Evolutionary conservation across 2,888 invertebrate species (phyloP).

Genomic region (Limnephilus auricula): DNA sequence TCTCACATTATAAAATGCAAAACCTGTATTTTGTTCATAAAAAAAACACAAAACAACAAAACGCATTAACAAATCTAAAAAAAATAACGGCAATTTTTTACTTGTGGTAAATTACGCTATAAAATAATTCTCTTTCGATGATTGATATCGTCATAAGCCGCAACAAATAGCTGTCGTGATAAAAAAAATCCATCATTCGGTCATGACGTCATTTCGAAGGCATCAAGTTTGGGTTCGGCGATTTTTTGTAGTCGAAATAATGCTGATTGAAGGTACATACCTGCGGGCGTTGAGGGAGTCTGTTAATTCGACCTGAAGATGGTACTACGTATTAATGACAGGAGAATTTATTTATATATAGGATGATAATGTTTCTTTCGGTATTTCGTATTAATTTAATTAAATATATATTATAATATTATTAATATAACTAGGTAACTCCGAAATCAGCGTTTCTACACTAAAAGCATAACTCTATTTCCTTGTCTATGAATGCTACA

Average conservation of each 20-base stretch:
- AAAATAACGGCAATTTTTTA: neutral
- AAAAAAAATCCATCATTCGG: neutral
- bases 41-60: neutral
- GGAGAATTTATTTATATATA: neutral
- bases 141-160: neutral
- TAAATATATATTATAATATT: too few relatives aligned
- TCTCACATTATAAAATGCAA: neutral
- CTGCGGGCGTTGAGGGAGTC: neutral
- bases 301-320: neutral
- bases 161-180: constrained; percentile 2
- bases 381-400: neutral
- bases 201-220: neutral
- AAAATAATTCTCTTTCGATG: neutral
- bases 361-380: neutral
- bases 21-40: neutral
- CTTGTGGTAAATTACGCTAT: neutral
- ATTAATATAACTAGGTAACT: too few relatives aligned
- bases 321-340: neutral
- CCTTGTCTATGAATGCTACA: too few relatives aligned
- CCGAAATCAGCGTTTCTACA: too few relatives aligned
- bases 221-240: neutral
- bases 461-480: too few relatives aligned
- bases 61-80: neutral
- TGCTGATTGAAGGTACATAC: too few relatives aligned
- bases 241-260: neutral